Evolutionary conservation across 2,888 invertebrate species (phyloP).

Genomic region (Amiota minor): DNA sequence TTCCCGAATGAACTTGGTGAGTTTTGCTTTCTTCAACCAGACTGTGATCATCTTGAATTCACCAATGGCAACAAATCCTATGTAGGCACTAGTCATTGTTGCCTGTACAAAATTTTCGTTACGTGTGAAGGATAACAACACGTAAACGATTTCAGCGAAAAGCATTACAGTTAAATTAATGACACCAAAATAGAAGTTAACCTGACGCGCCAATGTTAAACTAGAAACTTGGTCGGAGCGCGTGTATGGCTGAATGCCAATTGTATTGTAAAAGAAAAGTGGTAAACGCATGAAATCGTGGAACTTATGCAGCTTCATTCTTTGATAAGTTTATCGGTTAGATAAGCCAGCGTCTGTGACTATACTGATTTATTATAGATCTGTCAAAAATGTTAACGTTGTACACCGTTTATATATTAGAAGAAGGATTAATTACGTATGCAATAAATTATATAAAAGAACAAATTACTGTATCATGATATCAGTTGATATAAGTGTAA

Average conservation of each 20-base stretch:
- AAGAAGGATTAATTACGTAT: conserved; percentile 1
- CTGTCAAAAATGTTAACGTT: background rate
- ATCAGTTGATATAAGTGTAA: too few species aligned
- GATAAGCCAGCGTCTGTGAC: background rate
- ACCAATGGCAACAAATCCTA: conserved; percentile 63
- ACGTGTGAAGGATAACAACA: conserved; percentile 49
- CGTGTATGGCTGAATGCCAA: conserved; percentile 44
- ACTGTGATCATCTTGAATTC: conserved; percentile 64
- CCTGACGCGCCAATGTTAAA: background rate
- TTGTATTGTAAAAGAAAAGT: conserved; percentile 40
- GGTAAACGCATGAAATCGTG: conserved; percentile 49
- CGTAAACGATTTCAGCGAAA: conserved; percentile 54
- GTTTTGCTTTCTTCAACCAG: conserved; percentile 53
- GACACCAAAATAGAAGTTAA: conserved; percentile 18
- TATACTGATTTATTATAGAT: background rate
- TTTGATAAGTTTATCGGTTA: background rate
- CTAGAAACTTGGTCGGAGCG: background rate
- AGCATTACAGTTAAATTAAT: conserved; percentile 41
- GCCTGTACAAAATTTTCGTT: conserved; percentile 59
- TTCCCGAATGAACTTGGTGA: conserved; percentile 53
- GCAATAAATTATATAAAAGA: conserved; percentile 17
- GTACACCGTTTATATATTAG: background rate
- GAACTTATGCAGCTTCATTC: conserved; percentile 19
- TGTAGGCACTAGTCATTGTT: conserved; percentile 62
- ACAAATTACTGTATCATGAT: conserved; percentile 10